Base-by-base conservation (phyloP, 2,113 vertebrate species). In the Osmerus mordax region DNA sequence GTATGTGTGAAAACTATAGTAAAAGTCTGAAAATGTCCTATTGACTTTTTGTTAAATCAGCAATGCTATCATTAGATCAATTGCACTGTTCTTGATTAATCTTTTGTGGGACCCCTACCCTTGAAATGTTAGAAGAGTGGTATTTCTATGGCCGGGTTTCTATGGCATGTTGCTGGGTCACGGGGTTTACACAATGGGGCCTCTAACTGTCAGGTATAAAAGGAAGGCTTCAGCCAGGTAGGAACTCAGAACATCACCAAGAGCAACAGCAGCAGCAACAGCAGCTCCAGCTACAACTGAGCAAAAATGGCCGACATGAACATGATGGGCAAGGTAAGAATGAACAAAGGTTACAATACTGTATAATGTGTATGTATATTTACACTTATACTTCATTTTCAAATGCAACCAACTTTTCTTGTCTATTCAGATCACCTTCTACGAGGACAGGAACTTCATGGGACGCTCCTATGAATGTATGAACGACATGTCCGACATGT, bases 401-500 rank as follows among this genome's bases (percentile, higher is more conserved):
- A 47, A 47, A 47, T 47, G 5, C 2, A 1, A 47, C 9, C 9
- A 5, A 47, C 41, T 12, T 47, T 47, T 12, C 41, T 47, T 61
- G 19, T 61, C 19, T 61, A 23, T 61, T 61, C 59, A 64, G 61
- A 36, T 64, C 13, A 64, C 32, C 61, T 36, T 64, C 61, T 64
- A 64, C 61, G 61, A 64, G 61, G 61, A 64, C 6, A 64, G 61
- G 29, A 64, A 64, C 29, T 64, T 64, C 61, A 25, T 32, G 61
- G 61, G 61, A 6, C 61, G 61, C 0, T 32, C 25, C 15, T 64
- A 36, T 16, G 61, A 64, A 29, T 64, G 61, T 29, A 36, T 36
- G 28, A 36, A 4, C 2, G 82, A 84, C 71, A 72, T 72, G 8
- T 2, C 71, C 47, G 80, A 84, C 19, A 23, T 87, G 73, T 18